phyloP scores from a whole-genome alignment of 2,113 vertebrate genomes.

The Python bivittatus region DNA sequence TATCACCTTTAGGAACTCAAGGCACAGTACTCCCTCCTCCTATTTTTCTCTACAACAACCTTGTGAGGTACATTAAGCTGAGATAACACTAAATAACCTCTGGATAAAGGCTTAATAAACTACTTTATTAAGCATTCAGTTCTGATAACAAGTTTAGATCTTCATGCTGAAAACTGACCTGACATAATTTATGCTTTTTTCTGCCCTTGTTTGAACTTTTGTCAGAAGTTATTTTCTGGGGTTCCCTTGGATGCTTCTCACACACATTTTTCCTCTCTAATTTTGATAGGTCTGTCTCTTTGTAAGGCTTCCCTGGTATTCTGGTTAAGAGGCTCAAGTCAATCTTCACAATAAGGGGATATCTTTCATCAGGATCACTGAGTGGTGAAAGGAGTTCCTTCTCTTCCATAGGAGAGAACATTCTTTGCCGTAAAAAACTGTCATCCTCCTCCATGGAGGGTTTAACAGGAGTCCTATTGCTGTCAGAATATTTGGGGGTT shows the following conservation, averaged over 20 bases:
- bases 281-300: conserved; percentile 85
- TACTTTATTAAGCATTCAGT: not conserved
- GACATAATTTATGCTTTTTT: conserved; percentile 91
- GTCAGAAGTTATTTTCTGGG: conserved; percentile 85
- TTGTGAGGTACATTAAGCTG: not conserved
- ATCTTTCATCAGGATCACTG: conserved; percentile 91
- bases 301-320: conserved; percentile 91
- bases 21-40: not conserved
- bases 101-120: not conserved
- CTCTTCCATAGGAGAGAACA: conserved; percentile 97
- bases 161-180: conserved; percentile 6
- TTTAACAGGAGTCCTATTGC: conserved; percentile 88
- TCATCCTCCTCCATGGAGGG: conserved; percentile 86
- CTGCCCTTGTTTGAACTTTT: conserved; percentile 89
- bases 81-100: not conserved
- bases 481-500: conserved; percentile 95
- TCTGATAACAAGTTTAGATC: not conserved
- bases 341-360: conserved; percentile 93
- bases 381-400: conserved; percentile 94
- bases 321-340: conserved; percentile 91
- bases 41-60: not conserved
- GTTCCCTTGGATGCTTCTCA: conserved; percentile 84
- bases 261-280: conserved; percentile 83
- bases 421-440: conserved; percentile 82
- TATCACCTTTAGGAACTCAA: not conserved